Evolutionary conservation across 2,888 invertebrate species (phyloP).

Genomic region (Drosophila yooni): DNA sequence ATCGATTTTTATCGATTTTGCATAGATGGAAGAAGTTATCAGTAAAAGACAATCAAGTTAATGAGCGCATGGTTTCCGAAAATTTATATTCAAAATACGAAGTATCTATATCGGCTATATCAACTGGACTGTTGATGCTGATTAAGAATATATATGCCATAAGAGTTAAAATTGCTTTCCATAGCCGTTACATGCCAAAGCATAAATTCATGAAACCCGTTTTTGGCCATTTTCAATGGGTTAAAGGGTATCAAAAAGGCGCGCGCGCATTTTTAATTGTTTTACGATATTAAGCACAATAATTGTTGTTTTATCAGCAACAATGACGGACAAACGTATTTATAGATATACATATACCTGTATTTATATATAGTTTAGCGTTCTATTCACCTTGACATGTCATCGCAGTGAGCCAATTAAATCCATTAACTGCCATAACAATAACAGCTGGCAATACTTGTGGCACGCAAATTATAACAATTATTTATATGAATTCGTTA

Average conservation of each 20-base stretch:
- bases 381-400: conserved; percentile 74
- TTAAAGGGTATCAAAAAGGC: conserved; percentile 21
- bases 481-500: conserved; percentile 46
- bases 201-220: background rate
- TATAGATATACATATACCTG: conserved; percentile 1
- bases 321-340: conserved; percentile 55
- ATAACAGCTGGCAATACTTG: conserved; percentile 31
- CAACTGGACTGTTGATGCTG: background rate
- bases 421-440: conserved; percentile 60
- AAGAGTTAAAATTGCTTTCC: background rate
- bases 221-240: background rate
- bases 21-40: background rate
- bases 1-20: background rate
- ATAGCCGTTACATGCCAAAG: background rate
- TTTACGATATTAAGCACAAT: conserved; percentile 54
- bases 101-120: background rate
- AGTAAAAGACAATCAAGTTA: background rate
- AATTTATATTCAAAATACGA: background rate
- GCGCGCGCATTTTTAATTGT: conserved; percentile 62
- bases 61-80: background rate
- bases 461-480: conserved; percentile 60
- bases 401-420: conserved; percentile 60
- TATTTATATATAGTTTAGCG: conserved; percentile 20
- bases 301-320: conserved; percentile 66
- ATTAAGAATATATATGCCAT: background rate